Conservation (phyloP, 1,140 invertebrate genomes). For the Camponotus floridanus region DNA sequence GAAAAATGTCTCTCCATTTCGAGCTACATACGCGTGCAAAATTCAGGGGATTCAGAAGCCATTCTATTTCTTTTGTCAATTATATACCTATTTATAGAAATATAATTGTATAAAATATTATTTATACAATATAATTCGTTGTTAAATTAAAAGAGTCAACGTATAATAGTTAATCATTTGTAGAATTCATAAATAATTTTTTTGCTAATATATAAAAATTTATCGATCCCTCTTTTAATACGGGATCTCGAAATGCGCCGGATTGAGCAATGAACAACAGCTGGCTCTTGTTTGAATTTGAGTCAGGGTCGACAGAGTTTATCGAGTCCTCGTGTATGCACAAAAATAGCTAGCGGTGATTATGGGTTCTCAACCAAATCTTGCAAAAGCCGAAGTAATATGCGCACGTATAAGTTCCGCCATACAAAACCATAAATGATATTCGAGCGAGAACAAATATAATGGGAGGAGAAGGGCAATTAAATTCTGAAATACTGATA, state of each 20-base stretch:
- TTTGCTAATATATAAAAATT: constrained; percentile 3
- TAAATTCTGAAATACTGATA: neutral
- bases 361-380: constrained; percentile 67
- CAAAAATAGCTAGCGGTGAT: constrained; percentile 72
- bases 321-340: constrained; percentile 68
- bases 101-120: neutral
- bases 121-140: neutral
- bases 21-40: constrained; percentile 34
- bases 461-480: neutral
- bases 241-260: constrained; percentile 60
- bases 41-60: constrained; percentile 1
- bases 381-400: constrained; percentile 40
- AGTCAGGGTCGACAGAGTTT: constrained; percentile 79
- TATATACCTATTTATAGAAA: neutral
- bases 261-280: constrained; percentile 74
- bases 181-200: neutral
- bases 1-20: constrained; percentile 58
- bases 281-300: constrained; percentile 77
- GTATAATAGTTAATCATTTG: neutral
- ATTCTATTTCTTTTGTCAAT: neutral
- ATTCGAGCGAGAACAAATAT: neutral
- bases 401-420: neutral
- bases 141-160: neutral
- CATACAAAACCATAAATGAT: constrained; percentile 7
- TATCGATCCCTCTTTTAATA: constrained; percentile 63